Evolutionary conservation across 1,140 invertebrate species (phyloP), one percentile per base, ranked within the genome.

Genomic region (Cherax quadricarinatus): DNA sequence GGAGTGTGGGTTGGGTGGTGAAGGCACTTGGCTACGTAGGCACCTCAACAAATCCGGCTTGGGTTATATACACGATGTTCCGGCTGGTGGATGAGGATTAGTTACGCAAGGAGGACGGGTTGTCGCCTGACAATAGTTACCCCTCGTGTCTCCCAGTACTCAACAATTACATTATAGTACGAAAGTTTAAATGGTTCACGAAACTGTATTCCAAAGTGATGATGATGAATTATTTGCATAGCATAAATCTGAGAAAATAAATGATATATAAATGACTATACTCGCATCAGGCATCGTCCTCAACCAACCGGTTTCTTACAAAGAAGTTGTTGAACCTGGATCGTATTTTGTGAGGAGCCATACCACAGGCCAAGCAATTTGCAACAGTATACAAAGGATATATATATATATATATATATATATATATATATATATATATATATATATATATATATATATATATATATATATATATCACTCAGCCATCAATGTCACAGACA

Each of bases 1-100:
- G 70, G 85, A 10, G 85, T 78, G 85, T 86, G 70, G 85, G 70
- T 48, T 70, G 24, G 85, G 49, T 75, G 85, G 57, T 73, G 85
- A 73, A 24, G 21, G 85, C 70, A n/a, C 49, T 12, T 75, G 85
- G 85, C 85, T 73, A 75, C 70, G 85, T 86, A 66, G 62, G 85
- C 85, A 51, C 41, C 48, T 18, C 7, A 10, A 30, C 30, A 24
- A n/a, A 12, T 41, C 16, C 85, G 48, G 5, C 70, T 51, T 51
- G 10, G 62, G 7, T 86, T 86, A 51, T 86, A 75, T 86, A 70
- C 85, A 18, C 49, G 14, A 41, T n/a, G 85, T 86, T 73, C 62
- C 85, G n/a, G 66, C 70, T 14, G 41, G 30, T 86, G 48, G 1
- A 6, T 30, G 7, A 21, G 70, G 70, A 75, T 30, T 21, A 30